These are phyloP conservation scores for Patella pellucida DNA, from an alignment of 2,888 invertebrate genomes.

Conservation along the genomic window DNA sequence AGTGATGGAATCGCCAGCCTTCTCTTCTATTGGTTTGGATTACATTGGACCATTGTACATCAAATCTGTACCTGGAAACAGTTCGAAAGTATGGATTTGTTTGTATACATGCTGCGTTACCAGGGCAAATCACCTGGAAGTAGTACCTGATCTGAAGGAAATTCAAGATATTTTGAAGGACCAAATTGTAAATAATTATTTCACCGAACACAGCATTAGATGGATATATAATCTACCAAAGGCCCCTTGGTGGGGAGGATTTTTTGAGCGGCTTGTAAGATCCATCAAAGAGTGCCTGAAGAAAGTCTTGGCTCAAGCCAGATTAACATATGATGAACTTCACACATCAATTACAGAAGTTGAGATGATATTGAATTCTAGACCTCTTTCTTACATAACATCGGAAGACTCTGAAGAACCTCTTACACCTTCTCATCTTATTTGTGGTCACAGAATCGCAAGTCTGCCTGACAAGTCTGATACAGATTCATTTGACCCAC, in stretches of 20 bases:
- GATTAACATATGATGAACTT: no score
- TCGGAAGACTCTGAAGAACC: background rate
- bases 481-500: background rate
- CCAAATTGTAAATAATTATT: background rate
- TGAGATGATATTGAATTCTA: no score
- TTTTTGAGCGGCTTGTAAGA: no score
- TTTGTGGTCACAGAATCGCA: background rate
- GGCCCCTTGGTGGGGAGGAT: background rate
- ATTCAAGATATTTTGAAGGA: background rate
- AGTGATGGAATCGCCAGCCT: background rate
- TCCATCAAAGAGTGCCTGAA: no score
- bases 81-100: background rate
- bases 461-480: background rate
- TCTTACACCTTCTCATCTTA: background rate
- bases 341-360: no score
- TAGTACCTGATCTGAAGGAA: background rate
- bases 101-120: conserved; percentile 1
- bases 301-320: no score
- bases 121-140: background rate
- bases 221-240: background rate
- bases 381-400: background rate
- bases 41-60: background rate
- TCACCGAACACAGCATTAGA: background rate
- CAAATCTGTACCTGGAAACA: background rate
- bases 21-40: background rate